phyloP scores from a whole-genome alignment of 2,888 invertebrate genomes.

The Trichogramma dendrolimi region DNA sequence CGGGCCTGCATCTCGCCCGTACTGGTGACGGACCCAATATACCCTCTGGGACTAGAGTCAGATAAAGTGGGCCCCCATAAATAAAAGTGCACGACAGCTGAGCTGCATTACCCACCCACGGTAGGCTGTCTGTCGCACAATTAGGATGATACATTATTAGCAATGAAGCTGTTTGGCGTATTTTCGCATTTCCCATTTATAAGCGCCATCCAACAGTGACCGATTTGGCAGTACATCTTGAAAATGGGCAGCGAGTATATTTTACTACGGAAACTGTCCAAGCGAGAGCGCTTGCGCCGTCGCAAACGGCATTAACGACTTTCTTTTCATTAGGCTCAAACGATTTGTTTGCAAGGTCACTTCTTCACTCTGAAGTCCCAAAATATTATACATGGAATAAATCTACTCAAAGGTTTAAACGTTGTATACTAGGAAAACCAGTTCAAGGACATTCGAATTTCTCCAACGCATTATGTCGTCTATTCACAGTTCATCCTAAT shows the following conservation, averaged over 20 bases:
- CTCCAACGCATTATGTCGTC: no score
- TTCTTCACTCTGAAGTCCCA: conserved; percentile 33
- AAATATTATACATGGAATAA: background rate
- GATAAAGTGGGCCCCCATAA: no score
- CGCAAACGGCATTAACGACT: conserved; percentile 31
- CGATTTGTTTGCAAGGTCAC: conserved; percentile 42
- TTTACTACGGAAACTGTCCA: conserved; percentile 32
- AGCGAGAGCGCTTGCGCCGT: conserved; percentile 12
- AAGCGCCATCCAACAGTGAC: conserved; percentile 33
- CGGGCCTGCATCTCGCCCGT: no score
- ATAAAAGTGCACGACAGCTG: no score
- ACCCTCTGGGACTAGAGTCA: no score
- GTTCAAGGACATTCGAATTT: conserved; percentile 31
- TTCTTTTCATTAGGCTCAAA: conserved; percentile 42
- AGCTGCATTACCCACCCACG: no score
- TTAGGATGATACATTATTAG: conserved; percentile 34
- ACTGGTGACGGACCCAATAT: no score
- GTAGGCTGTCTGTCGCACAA: no score
- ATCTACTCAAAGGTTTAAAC: background rate
- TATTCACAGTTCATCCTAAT: no score
- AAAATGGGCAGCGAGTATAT: conserved; percentile 36
- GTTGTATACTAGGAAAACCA: conserved; percentile 9
- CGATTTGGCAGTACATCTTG: conserved; percentile 36
- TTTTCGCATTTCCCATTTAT: conserved; percentile 35
- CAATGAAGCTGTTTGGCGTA: conserved; percentile 34